Evolutionary conservation across 2,113 vertebrate genomes (phyloP).

Genomic region (Microtus oregoni): DNA sequence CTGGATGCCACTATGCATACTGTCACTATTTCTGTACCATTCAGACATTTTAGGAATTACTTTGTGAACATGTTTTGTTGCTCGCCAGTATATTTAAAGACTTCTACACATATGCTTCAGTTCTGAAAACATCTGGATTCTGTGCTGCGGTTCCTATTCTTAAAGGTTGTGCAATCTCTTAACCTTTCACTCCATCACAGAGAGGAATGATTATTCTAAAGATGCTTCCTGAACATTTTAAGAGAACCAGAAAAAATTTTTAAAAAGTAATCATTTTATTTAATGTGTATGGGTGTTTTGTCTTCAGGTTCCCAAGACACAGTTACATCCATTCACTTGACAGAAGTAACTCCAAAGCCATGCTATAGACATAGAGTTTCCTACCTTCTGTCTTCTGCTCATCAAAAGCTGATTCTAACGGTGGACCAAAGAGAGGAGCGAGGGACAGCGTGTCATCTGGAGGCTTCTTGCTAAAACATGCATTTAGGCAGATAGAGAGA

Average conservation of each 20-base stretch:
- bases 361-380: background rate
- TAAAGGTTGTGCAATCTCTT: conserved; percentile 4
- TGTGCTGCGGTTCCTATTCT: background rate
- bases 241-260: conserved; percentile 20
- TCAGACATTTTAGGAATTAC: conserved; percentile 34
- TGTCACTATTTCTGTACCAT: background rate
- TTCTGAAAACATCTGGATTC: conserved; percentile 25
- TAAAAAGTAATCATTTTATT: background rate
- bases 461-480: conserved; percentile 87
- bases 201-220: conserved; percentile 15
- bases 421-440: conserved; percentile 92
- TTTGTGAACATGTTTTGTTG: background rate
- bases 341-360: background rate
- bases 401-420: conserved; percentile 92
- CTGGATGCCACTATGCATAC: background rate
- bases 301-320: background rate
- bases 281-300: background rate
- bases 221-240: background rate
- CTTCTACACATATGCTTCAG: conserved; percentile 1
- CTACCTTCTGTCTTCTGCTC: conserved; percentile 95
- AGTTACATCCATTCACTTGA: background rate
- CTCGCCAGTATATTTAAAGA: conserved; percentile 52
- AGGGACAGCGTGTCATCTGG: conserved; percentile 87
- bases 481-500: conserved; percentile 19
- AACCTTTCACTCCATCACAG: background rate